A percentile compares a stretch with the other conserved stretches of the same genome.
phyloP scores from a whole-genome alignment of 2,888 invertebrate species.

The Drosophila meridiana region DNA sequence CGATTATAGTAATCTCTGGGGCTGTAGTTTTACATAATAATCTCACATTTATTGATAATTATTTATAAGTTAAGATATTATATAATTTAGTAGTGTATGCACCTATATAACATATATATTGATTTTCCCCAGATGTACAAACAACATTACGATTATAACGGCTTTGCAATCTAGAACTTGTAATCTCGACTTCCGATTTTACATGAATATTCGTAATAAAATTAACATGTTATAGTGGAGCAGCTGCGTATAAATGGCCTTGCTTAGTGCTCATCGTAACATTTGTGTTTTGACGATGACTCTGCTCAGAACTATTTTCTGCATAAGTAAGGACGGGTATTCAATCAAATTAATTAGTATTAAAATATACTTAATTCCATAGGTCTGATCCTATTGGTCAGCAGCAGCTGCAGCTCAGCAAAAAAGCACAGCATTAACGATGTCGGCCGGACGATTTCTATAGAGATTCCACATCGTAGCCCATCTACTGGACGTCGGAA shows the following conservation, averaged over 20 bases:
- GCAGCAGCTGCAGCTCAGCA: background rate
- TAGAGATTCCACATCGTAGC: background rate
- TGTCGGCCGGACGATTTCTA: background rate
- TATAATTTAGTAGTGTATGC: slow-evolving; percentile 3
- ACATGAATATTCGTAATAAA: slow-evolving; percentile 11
- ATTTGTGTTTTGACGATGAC: slow-evolving; percentile 3
- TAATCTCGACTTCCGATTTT: background rate
- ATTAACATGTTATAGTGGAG: background rate
- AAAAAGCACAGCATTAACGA: background rate
- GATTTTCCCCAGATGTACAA: background rate
- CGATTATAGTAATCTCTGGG: background rate
- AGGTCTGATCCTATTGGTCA: background rate
- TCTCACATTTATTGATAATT: background rate
- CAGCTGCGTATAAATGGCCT: background rate
- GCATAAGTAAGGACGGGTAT: background rate
- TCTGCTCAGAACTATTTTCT: background rate
- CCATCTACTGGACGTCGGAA: background rate
- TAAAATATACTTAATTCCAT: background rate
- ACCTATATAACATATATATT: background rate
- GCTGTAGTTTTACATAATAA: no score
- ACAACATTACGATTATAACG: slow-evolving; percentile 16
- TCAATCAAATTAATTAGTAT: background rate
- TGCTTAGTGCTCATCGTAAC: background rate
- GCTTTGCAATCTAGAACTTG: background rate
- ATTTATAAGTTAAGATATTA: background rate